Base-by-base conservation (phyloP, 2,797 vertebrate species). In the Liasis olivaceus region DNA sequence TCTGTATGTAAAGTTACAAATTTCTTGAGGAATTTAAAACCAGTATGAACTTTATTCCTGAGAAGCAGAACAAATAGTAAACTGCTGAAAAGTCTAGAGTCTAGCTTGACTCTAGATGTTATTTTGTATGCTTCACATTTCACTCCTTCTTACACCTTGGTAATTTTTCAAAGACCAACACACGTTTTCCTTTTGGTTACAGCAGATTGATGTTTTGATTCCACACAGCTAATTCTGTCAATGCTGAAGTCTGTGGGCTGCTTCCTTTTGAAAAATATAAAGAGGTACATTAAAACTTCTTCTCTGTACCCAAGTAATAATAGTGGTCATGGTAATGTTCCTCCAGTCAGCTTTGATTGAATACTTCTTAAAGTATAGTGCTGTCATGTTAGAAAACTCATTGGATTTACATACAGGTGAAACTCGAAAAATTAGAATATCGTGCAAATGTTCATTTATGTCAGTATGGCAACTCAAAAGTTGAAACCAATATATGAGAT, bases 361-460 rank as follows among this genome's bases (percentile, higher is more conserved):
- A 81, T 26, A 4, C 24, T 5, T 81, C 54, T 77, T n/a, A 42
- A 42, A 28, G 54, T 60, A 36, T 42, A 81, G 89, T 77, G 56
- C 36, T 58, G 58, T 90, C 89, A 77, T 47, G 31, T 77, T 90
- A 81, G 56, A 81, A 90, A 90, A 81, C 72, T 81, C 54, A 89
- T 66, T 66, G 63, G 62, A 64, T 66, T 54, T n/a, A n/a, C n/a
- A n/a, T n/a, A n/a, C n/a, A n/a, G n/a, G n/a, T n/a, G n/a, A n/a
- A n/a, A n/a, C n/a, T n/a, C n/a, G n/a, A n/a, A n/a, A n/a, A n/a
- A n/a, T n/a, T n/a, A n/a, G n/a, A n/a, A n/a, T n/a, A n/a, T n/a
- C n/a, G n/a, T n/a, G n/a, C n/a, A n/a, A n/a, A n/a, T n/a, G n/a
- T n/a, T n/a, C n/a, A n/a, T n/a, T n/a, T n/a, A n/a, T n/a, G n/a